Evolutionary conservation across 2,113 vertebrate species (phyloP).

Genomic region (Chionodraco myersi): DNA sequence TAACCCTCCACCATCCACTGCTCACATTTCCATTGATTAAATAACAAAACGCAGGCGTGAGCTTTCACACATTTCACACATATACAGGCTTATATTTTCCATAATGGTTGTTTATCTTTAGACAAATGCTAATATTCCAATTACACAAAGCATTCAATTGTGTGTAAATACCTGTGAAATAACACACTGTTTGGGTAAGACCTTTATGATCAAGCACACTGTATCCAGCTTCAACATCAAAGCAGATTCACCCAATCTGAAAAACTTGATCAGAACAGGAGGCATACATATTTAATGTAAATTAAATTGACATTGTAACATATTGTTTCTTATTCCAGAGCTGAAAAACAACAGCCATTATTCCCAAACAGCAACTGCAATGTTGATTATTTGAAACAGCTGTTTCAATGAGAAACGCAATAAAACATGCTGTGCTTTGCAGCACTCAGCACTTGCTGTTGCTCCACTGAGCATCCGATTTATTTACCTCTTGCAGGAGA

Average conservation of each 20-base stretch:
- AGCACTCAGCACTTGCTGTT: conserved; percentile 29
- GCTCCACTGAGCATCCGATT: conserved; percentile 43
- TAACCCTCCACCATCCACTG: neutral
- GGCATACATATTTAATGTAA: conserved; percentile 1
- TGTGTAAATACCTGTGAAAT: neutral
- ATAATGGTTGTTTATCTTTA: neutral
- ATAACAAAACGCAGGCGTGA: neutral
- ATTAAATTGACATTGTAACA: conserved; percentile 27
- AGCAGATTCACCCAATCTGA: neutral
- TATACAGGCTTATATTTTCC: neutral
- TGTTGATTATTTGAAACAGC: conserved; percentile 57
- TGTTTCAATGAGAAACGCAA: conserved; percentile 61
- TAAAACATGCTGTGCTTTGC: conserved; percentile 52
- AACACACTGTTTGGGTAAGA: neutral
- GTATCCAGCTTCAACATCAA: neutral
- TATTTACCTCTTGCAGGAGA: conserved; percentile 53
- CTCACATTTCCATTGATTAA: neutral
- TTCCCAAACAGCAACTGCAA: conserved; percentile 39
- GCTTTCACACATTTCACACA: neutral
- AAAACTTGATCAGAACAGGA: conserved; percentile 25
- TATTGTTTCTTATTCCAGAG: conserved; percentile 21
- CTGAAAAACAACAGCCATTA: conserved; percentile 17
- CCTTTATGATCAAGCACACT: neutral
- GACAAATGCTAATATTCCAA: neutral
- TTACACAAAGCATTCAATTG: neutral